phyloP scores from a whole-genome alignment of 2,113 vertebrate genomes.

The Muntiacus muntjak region DNA sequence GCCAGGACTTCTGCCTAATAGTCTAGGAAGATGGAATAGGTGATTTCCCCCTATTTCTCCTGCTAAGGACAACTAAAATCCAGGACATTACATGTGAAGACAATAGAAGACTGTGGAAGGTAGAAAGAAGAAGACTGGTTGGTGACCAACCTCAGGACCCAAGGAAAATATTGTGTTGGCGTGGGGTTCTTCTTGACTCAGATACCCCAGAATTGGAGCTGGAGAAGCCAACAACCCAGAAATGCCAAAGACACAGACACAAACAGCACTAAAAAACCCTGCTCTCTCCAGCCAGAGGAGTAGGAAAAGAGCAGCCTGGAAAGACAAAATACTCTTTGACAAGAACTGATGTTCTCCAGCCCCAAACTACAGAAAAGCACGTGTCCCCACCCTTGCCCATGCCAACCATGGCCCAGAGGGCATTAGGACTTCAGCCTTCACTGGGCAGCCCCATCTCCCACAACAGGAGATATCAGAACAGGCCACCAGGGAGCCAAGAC shows the following conservation, averaged over 20 bases:
- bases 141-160: not conserved
- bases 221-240: not conserved
- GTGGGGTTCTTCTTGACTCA: not conserved
- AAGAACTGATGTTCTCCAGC: not conserved
- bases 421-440: not conserved
- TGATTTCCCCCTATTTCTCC: not conserved
- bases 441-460: no score
- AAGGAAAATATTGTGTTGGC: not conserved
- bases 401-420: not conserved
- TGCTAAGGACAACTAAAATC: not conserved
- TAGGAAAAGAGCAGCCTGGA: not conserved
- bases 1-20: not conserved
- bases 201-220: not conserved
- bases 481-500: not conserved
- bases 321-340: not conserved
- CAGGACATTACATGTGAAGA: not conserved
- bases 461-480: not conserved
- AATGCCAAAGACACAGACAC: not conserved
- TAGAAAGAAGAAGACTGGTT: not conserved
- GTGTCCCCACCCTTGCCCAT: no score
- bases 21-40: not conserved
- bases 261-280: not conserved
- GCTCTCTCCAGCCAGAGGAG: not conserved
- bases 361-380: not conserved
- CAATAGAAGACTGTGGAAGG: not conserved